Evolutionary conservation across 2,797 vertebrate species (phyloP), one percentile per base, ranked within the genome.

Genomic region (Setipinna tenuifilis): DNA sequence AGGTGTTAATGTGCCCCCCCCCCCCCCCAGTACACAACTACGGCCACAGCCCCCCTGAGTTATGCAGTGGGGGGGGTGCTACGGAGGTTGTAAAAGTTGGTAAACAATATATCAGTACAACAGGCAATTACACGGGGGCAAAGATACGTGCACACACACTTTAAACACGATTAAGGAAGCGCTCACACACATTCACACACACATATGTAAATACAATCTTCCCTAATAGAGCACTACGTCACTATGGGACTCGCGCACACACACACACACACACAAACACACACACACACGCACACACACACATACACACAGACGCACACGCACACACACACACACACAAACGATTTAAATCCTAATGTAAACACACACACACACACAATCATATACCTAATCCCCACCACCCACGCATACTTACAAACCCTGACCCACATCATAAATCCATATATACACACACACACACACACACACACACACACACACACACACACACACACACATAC

Each of bases 71-170:
- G 81, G 82, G 65, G 84, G 86, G 78, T 80, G 58, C 83, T 31
- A 81, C 46, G 57, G 19, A 61, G 83, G 86, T 80, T 83, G 82
- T 41, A 57, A 54, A 85, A 71, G 58, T 85, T 85, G 54, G 19
- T 71, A 80, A 87, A 89, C 84, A 87, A 85, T 89, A 87, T 88
- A 85, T 78, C 31, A 35, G 82, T 17, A 82, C 41, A 82, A 86
- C 86, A 85, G n/a, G 14, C 41, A 14, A 44, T 81, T 71, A 65
- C 58, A 87, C 25, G 25, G 59, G 9, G 23, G 28, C 11, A 65
- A 23, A 28, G 25, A 2, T 14, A 88, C 82, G 16, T 65, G 28
- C 62, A 65, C 62, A 28, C 62, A n/a, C n/a, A n/a, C n/a, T n/a
- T 28, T 25, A 65, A 28, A 28, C 11, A 65, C 19, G 50, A 23